Conservation (phyloP, 2,797 vertebrate species). For the Emys orbicularis region DNA sequence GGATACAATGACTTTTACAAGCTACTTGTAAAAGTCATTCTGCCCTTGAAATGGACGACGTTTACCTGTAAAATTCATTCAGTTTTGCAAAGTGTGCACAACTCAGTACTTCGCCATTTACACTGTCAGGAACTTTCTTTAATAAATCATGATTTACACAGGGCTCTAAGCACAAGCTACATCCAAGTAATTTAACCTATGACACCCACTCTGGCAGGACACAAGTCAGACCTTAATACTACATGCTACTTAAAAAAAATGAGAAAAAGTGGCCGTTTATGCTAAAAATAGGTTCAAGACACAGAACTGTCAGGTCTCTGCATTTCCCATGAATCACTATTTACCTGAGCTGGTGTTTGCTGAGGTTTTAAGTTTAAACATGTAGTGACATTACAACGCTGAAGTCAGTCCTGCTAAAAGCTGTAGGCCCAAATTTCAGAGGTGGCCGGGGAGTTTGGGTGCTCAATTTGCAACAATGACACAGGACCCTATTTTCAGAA, state of each 20-base stretch:
- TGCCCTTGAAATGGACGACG: not conserved
- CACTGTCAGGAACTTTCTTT: too few species aligned
- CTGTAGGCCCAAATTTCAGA: fast-evolving
- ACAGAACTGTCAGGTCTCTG: not conserved
- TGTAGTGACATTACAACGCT: not conserved
- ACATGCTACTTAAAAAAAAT: not conserved
- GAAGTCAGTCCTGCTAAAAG: fast-evolving
- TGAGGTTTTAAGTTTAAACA: not conserved
- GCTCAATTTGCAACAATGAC: not conserved
- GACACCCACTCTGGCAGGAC: too few species aligned
- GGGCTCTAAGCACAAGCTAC: not conserved
- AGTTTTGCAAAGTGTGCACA: not conserved
- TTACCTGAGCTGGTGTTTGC: not conserved
- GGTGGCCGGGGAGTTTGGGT: not conserved
- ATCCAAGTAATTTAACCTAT: not conserved
- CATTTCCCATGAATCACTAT: slow-evolving; percentile 17
- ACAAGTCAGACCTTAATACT: not conserved
- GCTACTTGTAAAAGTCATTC: not conserved
- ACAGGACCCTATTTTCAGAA: not conserved
- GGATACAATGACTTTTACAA: not conserved
- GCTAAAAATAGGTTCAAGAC: not conserved
- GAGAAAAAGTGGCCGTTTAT: not conserved
- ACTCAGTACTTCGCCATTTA: not conserved
- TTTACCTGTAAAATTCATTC: not conserved
- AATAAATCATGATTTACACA: not conserved